Conservation (phyloP, 2,888 invertebrate genomes). For the Eupithecia inturbata region DNA sequence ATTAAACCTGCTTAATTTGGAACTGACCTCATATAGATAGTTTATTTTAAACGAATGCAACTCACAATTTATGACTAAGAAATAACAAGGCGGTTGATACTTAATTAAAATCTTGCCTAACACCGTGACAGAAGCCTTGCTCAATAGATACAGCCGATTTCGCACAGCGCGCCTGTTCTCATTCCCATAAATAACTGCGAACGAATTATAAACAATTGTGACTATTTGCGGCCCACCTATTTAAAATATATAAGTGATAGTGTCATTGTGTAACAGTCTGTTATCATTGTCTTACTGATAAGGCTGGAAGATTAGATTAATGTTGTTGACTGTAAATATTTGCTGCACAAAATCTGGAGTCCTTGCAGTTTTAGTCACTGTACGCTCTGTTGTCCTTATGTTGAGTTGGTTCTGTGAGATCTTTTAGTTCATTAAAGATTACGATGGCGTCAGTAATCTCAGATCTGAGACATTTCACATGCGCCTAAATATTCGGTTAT, state of each 20-base stretch:
- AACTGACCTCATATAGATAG: background rate
- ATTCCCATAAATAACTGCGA: slow-evolving; percentile 22
- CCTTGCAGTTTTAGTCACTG: slow-evolving; percentile 13
- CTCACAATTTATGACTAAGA: slow-evolving; percentile 14
- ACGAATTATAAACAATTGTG: background rate
- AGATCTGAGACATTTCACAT: background rate
- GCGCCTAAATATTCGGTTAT: slow-evolving; percentile 35
- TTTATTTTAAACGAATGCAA: slow-evolving; percentile 4
- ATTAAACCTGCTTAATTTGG: background rate
- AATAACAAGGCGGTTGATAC: slow-evolving; percentile 13
- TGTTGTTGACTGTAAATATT: slow-evolving; percentile 38
- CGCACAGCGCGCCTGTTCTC: slow-evolving; percentile 14
- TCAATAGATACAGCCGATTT: slow-evolving; percentile 10
- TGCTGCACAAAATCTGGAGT: slow-evolving; percentile 37
- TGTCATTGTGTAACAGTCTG: slow-evolving; percentile 40
- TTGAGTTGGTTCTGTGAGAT: slow-evolving; percentile 16
- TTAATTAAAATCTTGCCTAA: slow-evolving; percentile 25
- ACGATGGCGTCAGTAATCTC: slow-evolving; percentile 4
- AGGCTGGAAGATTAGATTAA: slow-evolving; percentile 49
- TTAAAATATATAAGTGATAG: slow-evolving; percentile 17
- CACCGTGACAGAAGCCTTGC: slow-evolving; percentile 22
- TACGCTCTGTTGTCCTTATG: slow-evolving; percentile 9
- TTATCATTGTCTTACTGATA: slow-evolving; percentile 49
- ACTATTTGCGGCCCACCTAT: slow-evolving; percentile 14
- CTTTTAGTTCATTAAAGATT: background rate